A percentile compares a stretch with the other conserved stretches of the same genome.
These are phyloP conservation scores for Microcaecilia unicolor DNA, from an alignment of 2,797 vertebrate genomes.

Conservation along the genomic window DNA sequence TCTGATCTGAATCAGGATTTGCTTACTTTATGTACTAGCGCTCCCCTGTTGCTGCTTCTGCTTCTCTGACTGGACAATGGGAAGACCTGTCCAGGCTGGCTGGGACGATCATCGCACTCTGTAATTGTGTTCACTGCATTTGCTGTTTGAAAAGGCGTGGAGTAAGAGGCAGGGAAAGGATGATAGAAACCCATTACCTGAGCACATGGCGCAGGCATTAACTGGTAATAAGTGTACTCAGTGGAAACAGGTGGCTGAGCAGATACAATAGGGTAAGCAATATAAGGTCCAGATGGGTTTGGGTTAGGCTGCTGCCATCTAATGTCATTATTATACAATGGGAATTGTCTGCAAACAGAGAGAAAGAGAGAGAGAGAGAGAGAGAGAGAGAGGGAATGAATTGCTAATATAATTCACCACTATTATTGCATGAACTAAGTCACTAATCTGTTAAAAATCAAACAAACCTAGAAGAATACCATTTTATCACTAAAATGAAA, in stretches of 20 bases:
- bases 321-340: slow-evolving; percentile 83
- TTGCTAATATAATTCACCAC: not conserved
- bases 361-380: slow-evolving; percentile 15
- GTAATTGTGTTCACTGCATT: slow-evolving; percentile 66
- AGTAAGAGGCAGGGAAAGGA: slow-evolving; percentile 77
- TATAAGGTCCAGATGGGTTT: slow-evolving; percentile 78
- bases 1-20: not conserved
- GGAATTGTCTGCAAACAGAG: slow-evolving; percentile 71
- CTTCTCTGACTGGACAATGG: slow-evolving; percentile 67
- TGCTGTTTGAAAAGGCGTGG: slow-evolving; percentile 69
- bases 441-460: not conserved
- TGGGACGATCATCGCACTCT: slow-evolving; percentile 74
- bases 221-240: slow-evolving; percentile 88
- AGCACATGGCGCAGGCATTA: slow-evolving; percentile 91
- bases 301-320: slow-evolving; percentile 92
- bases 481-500: too few relatives aligned
- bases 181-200: slow-evolving; percentile 97
- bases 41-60: slow-evolving; percentile 64
- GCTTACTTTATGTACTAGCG: slow-evolving; percentile 73
- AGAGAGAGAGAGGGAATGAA: slow-evolving; percentile 13
- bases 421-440: not conserved
- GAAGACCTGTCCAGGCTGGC: slow-evolving; percentile 63
- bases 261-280: slow-evolving; percentile 90
- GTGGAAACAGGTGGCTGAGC: slow-evolving; percentile 86
- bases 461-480: not conserved